Evolutionary conservation across 1,140 invertebrate genomes (phyloP), one percentile per base, ranked within the genome.

Genomic region (Oscheius sp.): DNA sequence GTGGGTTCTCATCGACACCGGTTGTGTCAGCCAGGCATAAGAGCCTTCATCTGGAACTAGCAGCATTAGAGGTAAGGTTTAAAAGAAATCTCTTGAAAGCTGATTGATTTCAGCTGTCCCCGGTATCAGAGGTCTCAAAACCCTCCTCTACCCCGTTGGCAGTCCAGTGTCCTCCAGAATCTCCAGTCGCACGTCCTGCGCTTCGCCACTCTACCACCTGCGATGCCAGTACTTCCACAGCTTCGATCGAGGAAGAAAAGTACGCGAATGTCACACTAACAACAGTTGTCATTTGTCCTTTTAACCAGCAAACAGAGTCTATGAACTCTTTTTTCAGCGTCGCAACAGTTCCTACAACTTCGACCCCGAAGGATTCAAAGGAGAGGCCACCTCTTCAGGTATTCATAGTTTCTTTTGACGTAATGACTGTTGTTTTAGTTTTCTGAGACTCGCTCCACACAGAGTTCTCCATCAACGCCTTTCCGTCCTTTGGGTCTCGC

Each of bases 401-500:
- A 4, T 29, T 65, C 18, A 68, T 68, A 42, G 46, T n/a, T n/a
- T 62, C 7, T 46, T 62, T 13, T 62, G 52, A 31, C 66, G 28
- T 23, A 7, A 23, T 20, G 28, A 55, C 28, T 4, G 28, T 23
- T 4, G 7, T 13, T 55, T 55, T 26, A 55, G 49, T 55, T 55
- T 7, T 55, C 49, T 4, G 7, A 15, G 49, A 23, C 23, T 26
- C 23, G 23, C 4, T 55, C 49, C 7, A 55, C 28, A 4, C 15
- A 55, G 7, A 20, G 23, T 42, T 42, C 38, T 42, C 38, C 38
- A 15, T 7, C 49, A 23, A 55, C 49, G 7, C 49, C 23, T 15
- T 15, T 55, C 49, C 7, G 49, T 7, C 49, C 49, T 13, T 26
- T 55, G 49, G 49, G 49, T 20, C 23, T 55, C 15, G 49, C 49